Base-by-base conservation (phyloP, 2,113 vertebrate genomes). In the Hypomesus transpacificus region DNA sequence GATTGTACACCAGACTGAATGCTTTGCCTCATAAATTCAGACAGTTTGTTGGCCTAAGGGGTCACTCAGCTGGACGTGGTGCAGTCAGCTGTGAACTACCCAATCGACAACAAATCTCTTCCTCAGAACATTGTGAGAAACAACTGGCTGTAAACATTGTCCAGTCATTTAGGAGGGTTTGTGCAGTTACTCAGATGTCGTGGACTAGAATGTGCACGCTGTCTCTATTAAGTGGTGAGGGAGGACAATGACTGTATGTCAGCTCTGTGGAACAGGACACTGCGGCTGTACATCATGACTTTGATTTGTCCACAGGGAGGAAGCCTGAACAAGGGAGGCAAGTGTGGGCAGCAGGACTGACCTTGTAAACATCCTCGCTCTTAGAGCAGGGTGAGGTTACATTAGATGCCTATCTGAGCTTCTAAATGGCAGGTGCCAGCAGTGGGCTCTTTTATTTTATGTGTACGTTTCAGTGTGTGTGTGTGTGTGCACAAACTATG, bases 231-330 rank as follows among this genome's bases (percentile, higher is more conserved):
- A 86, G 80, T 80, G 84, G 74, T 70, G 78, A 75, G 56, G 64
- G 68, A 80, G 79, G 51, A 34, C 87, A 84, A 85, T 88, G 87
- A 46, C 39, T 46, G 39, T 13, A 88, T 84, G 79, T 86, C 74
- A 75, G 80, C 77, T 68, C 75, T 82, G 75, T 81, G 78, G 82
- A 75, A 69, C 78, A 87, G 76, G 76, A 87, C 77, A 78, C 77
- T 82, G 79, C 81, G 80, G 76, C 84, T 82, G 78, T 77, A 85
- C 78, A 79, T 77, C 84, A 86, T 87, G 85, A 87, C 82, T 86
- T 79, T 86, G 85, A 87, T 91, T 86, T 86, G 74, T 80, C 70
- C 77, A 56, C 53, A 50, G 59, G 66, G 78, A 76, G 83, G 31
- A 18, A 28, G 21, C 14, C 18, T 14, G 60, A 22, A 31, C 46